Conservation (phyloP, 2,113 vertebrate genomes). For the Haemorhous mexicanus region DNA sequence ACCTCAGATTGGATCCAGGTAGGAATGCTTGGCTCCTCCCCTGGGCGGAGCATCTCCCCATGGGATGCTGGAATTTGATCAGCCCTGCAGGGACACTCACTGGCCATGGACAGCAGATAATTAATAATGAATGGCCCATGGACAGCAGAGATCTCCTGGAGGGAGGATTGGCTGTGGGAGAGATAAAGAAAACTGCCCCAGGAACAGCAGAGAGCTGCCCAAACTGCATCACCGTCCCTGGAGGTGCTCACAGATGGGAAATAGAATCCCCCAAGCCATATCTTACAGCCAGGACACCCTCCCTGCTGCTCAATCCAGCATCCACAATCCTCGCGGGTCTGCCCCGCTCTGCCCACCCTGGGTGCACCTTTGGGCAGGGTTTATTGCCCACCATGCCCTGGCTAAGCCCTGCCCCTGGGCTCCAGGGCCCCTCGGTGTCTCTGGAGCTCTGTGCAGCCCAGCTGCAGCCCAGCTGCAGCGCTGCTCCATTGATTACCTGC, state of each 20-base stretch:
- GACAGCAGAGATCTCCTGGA: not conserved
- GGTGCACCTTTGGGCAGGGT: not conserved
- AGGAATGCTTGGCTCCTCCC: not conserved
- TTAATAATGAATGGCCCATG: not conserved
- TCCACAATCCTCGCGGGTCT: rapidly evolving
- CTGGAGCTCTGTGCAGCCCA: not conserved
- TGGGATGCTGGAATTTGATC: not conserved
- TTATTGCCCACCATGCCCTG: rapidly evolving
- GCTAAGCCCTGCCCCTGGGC: not conserved
- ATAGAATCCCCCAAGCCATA: not conserved
- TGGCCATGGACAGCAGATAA: not conserved
- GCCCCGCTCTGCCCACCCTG: rapidly evolving
- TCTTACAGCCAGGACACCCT: not conserved
- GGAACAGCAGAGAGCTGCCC: not conserved
- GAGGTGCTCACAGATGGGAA: not conserved
- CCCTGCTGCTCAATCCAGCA: not conserved
- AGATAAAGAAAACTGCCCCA: not conserved
- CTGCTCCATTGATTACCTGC: not conserved
- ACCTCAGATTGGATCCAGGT: not conserved
- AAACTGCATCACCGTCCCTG: not conserved
- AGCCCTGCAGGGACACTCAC: not conserved
- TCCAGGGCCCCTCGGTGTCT: rapidly evolving
- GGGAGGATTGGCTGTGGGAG: not conserved
- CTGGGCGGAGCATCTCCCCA: not conserved
- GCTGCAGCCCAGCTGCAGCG: not conserved